These are phyloP conservation scores for Serrognathus titanus DNA, from an alignment of 2,888 invertebrate genomes.

Conservation along the genomic window DNA sequence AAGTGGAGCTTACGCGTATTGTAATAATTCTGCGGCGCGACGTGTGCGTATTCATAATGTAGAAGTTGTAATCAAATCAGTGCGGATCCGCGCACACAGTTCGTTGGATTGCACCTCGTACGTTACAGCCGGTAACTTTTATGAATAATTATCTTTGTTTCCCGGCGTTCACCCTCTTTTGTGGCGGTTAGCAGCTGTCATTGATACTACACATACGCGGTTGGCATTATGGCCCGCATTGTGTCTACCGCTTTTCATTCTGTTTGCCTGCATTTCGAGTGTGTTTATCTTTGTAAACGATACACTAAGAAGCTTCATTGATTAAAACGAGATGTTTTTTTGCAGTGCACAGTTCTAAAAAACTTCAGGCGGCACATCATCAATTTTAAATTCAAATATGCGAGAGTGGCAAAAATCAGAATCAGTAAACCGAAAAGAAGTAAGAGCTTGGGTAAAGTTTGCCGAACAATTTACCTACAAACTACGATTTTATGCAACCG, in stretches of 20 bases:
- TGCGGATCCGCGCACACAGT: background rate
- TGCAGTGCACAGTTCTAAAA: too few species aligned
- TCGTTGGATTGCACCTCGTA: background rate
- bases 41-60: too few species aligned
- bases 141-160: constrained; percentile 1
- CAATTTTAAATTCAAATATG: background rate
- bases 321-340: too few species aligned
- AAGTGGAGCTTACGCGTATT: too few species aligned
- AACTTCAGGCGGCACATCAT: background rate
- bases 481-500: constrained; percentile 1
- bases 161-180: background rate
- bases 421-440: background rate
- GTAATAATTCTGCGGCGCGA: too few species aligned
- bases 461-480: constrained; percentile 3
- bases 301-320: too few species aligned
- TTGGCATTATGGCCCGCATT: background rate
- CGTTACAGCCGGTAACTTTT: background rate
- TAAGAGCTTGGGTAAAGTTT: background rate
- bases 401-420: background rate
- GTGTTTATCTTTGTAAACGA: too few species aligned
- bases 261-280: too few species aligned
- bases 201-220: background rate
- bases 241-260: too few species aligned
- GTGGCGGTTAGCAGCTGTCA: constrained; percentile 3
- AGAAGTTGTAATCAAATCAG: background rate